Percentiles rank a stretch among this genome's conserved stretches.
These are phyloP conservation scores for Meteorus cinctellus DNA, from an alignment of 2,888 invertebrate genomes.

Conservation along the genomic window DNA sequence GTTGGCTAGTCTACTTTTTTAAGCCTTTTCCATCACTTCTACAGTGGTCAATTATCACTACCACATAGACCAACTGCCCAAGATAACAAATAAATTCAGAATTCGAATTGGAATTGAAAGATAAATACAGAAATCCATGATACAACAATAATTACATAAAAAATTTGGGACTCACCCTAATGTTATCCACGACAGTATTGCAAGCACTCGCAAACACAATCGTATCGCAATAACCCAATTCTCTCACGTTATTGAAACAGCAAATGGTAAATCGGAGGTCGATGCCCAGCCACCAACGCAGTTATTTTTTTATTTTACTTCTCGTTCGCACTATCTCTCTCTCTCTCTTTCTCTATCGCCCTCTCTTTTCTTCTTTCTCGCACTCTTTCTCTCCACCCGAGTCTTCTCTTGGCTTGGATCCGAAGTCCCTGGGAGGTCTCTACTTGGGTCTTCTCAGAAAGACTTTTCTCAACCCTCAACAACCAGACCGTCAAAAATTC, in stretches of 20 bases:
- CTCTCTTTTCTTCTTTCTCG: background rate
- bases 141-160: background rate
- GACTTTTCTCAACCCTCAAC: conserved; percentile 22
- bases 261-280: conserved; percentile 42
- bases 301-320: background rate
- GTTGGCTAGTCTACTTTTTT: background rate
- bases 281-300: conserved; percentile 46
- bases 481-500: background rate
- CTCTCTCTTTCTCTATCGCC: conserved; percentile 3
- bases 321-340: background rate
- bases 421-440: conserved; percentile 41
- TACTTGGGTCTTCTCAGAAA: conserved; percentile 39
- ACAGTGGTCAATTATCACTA: too few species aligned
- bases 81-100: too few species aligned
- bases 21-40: too few species aligned
- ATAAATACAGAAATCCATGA: too few species aligned
- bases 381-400: background rate
- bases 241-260: background rate
- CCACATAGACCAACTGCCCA: too few species aligned
- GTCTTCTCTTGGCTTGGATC: conserved; percentile 45
- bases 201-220: conserved; percentile 4
- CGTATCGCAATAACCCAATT: conserved; percentile 13
- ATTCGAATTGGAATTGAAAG: too few species aligned
- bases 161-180: conserved; percentile 32
- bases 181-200: conserved; percentile 33